phyloP scores from a whole-genome alignment of 2,888 invertebrate genomes.

The Lepidocyrtoides sp. region DNA sequence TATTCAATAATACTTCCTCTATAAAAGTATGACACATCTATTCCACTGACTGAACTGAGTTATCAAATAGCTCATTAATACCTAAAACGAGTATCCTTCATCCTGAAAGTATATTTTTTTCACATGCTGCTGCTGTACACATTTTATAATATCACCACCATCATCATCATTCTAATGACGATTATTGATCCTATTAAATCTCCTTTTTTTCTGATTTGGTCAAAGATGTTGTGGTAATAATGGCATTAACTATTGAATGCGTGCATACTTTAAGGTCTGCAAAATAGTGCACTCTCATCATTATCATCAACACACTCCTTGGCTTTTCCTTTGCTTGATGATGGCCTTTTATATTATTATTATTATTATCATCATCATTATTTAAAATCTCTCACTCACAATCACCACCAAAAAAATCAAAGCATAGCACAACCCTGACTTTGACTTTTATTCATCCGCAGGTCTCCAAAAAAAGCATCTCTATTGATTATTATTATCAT shows the following conservation, averaged over 20 bases:
- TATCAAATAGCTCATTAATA: slow-evolving; percentile 15
- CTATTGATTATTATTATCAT: slow-evolving; percentile 3
- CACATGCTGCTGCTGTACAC: too few species aligned
- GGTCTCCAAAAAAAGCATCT: background rate
- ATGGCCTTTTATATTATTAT: slow-evolving; percentile 44
- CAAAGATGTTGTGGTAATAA: background rate
- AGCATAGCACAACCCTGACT: slow-evolving; percentile 50
- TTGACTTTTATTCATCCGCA: slow-evolving; percentile 42
- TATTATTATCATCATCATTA: too few species aligned
- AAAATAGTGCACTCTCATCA: slow-evolving; percentile 52
- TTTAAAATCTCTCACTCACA: slow-evolving; percentile 6
- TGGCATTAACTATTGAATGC: background rate
- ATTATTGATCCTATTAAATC: slow-evolving; percentile 63
- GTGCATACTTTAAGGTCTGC: background rate
- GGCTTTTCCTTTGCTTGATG: background rate
- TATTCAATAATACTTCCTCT: background rate
- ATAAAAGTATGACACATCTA: background rate
- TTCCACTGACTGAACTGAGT: too few species aligned
- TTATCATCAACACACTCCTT: slow-evolving; percentile 15
- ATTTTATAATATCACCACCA: background rate
- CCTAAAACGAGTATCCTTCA: too few species aligned
- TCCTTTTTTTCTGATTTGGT: background rate
- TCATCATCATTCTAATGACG: background rate
- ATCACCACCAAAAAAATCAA: too few species aligned
- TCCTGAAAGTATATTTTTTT: background rate